Evolutionary conservation across 1,140 invertebrate species (phyloP).

Genomic region (Brachionus angularis): DNA sequence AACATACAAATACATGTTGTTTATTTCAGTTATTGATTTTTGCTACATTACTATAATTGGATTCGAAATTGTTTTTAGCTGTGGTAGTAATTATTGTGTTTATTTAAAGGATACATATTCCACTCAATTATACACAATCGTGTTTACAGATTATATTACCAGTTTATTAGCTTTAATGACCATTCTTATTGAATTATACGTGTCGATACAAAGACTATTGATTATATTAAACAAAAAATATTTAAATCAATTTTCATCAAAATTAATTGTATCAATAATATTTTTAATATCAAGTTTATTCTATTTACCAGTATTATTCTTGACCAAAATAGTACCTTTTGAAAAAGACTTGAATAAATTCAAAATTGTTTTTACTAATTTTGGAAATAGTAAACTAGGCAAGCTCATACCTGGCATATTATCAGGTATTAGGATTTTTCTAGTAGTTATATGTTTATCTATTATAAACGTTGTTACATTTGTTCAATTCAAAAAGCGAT

Average conservation of each 20-base stretch:
- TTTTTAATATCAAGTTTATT: background rate
- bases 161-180: background rate
- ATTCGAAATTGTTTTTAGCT: background rate
- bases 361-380: background rate
- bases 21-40: constrained; percentile 10
- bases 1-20: constrained; percentile 4
- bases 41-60: constrained; percentile 15
- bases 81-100: constrained; percentile 18
- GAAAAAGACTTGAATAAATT: constrained; percentile 3
- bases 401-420: background rate
- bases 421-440: background rate
- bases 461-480: constrained; percentile 7
- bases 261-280: background rate
- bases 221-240: constrained; percentile 9
- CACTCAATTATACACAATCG: background rate
- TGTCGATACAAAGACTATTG: background rate
- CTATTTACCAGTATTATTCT: constrained; percentile 11
- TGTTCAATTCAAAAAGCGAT: constrained; percentile 19
- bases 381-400: background rate
- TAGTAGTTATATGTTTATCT: background rate
- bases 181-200: constrained; percentile 21
- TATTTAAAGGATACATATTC: constrained; percentile 4
- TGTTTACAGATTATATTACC: constrained; percentile 7
- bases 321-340: no score
- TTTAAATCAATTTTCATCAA: background rate